Base-by-base conservation (phyloP, 2,888 invertebrate genomes). In the Steinernema carpocapsae region DNA sequence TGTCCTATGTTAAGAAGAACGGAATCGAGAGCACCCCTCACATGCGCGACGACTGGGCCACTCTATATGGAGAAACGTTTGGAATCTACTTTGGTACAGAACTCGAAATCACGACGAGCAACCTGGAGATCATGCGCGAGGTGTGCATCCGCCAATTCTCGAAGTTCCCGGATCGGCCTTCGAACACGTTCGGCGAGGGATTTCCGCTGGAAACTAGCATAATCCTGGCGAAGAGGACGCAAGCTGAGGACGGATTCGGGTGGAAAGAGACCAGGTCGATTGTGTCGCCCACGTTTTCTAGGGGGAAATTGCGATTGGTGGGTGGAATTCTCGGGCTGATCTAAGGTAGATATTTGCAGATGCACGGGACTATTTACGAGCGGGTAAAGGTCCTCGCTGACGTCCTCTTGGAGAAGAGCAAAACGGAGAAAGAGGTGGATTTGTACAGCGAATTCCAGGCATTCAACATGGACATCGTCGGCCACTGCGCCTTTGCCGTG, bases 251-350 rank as follows among this genome's bases (percentile, higher is more conserved):
- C 37, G 91, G 91, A 0, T 88, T 90, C 10, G 89, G 90, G 71
- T 93, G 93, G 92, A 92, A 90, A 83, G 89, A 89, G 70, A 87
- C 92, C 32, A 89, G 92, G n/a, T 80, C 90, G 0, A 92, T 92
- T 81, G 88, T 92, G 82, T 90, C 92, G 0, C 91, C 92, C 0
- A 90, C 91, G 0, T 93, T 92, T 84, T 91, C 92, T 0, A 90
- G 92, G 0, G 91, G 91, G 7, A 92, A 92, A 87, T 87, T 92
- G 70, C 92, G 91, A 85, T 71, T 74, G 72, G 80, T 82, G 56
- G 37, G 43, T 14, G 10, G 14, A 7, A 14, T 7, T 12, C 14
- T 43, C 7, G 10, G 43, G 43, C 14, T 12, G 43, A 12, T 43
- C 29, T 70, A 22, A 1, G 1, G 4, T 51, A 42, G 3, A 17